Evolutionary conservation across 2,888 invertebrate genomes (phyloP), one percentile per base, ranked within the genome.

Genomic region (Villa cingulata): DNA sequence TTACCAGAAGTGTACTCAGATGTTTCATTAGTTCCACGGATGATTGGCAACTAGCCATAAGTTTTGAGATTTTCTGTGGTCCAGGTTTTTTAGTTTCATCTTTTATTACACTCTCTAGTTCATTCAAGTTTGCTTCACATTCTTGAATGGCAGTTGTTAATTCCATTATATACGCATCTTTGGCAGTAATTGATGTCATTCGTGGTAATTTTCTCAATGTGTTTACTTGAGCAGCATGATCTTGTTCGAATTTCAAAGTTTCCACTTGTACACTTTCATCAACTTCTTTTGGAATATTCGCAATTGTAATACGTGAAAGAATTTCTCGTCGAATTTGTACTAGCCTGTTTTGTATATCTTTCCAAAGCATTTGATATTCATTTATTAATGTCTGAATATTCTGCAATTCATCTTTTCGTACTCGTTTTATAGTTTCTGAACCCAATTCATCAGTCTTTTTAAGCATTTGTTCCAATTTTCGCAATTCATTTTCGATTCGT

Each of bases 21-120:
- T 89, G 89, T 61, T 81, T 81, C 20, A 88, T 79, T 46, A 89
- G 67, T 65, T 91, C 91, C 40, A 88, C 72, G 7, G 83, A 82
- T 9, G 87, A 86, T 58, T 84, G 82, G 53, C 87, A 86, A 56
- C 80, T 81, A 42, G 84, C 81, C 40, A 87, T 77, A 45, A 83
- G 70, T 66, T 83, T 86, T 45, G 84, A 81, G 45, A 86, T 81
- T 55, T 78, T 79, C 56, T 81, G 83, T 1, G 81, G 80, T 12
- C 80, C 76, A 5, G 74, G 72, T 15, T 76, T 77, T 38, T 77
- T 74, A 4, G 76, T 74, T 50, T 77, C 74, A 48, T 74, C 71
- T 40, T 55, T 58, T 4, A 86, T 74, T 0, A 78, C 72, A n/a
- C 68, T 72, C 62, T 84, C 77, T 19, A 89, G 68, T 10, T 76